Percentiles rank a stretch among this genome's conserved stretches.
Evolutionary conservation across 2,113 vertebrate genomes (phyloP).

Genomic region (Clinocottus analis): DNA sequence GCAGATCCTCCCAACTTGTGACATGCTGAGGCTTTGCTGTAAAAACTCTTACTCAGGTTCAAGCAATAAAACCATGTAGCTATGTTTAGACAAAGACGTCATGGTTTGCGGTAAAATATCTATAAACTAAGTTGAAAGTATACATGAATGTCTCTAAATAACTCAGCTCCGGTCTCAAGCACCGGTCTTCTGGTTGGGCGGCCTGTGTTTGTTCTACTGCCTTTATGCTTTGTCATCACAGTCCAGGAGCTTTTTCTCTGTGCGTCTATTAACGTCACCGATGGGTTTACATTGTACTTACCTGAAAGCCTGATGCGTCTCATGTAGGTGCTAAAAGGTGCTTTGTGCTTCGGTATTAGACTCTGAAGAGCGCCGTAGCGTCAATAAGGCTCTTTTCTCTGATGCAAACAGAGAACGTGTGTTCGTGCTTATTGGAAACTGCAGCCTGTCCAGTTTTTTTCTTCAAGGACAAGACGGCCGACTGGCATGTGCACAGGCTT

Average conservation of each 20-base stretch:
- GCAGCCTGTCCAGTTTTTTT: background rate
- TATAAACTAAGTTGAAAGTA: background rate
- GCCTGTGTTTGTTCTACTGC: background rate
- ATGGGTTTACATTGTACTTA: background rate
- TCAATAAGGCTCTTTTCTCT: background rate
- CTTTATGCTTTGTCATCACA: background rate
- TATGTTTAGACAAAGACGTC: background rate
- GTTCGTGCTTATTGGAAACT: slow-evolving; percentile 12
- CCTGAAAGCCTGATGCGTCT: background rate
- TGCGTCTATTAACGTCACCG: background rate
- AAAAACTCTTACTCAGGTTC: background rate
- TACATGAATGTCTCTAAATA: no score
- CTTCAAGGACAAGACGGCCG: background rate
- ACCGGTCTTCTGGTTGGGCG: background rate
- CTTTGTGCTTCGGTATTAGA: background rate
- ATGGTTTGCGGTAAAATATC: background rate
- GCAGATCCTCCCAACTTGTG: background rate
- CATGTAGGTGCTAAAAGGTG: background rate
- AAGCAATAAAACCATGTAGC: background rate
- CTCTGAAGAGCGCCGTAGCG: background rate
- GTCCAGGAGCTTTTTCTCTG: background rate
- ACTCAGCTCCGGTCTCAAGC: background rate
- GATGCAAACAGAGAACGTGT: background rate
- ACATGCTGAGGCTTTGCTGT: no score
- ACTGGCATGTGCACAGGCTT: slow-evolving; percentile 14